Percentiles rank a stretch among this genome's conserved stretches.
phyloP scores from a whole-genome alignment of 2,797 vertebrate genomes.

The Sarcoramphus papa region DNA sequence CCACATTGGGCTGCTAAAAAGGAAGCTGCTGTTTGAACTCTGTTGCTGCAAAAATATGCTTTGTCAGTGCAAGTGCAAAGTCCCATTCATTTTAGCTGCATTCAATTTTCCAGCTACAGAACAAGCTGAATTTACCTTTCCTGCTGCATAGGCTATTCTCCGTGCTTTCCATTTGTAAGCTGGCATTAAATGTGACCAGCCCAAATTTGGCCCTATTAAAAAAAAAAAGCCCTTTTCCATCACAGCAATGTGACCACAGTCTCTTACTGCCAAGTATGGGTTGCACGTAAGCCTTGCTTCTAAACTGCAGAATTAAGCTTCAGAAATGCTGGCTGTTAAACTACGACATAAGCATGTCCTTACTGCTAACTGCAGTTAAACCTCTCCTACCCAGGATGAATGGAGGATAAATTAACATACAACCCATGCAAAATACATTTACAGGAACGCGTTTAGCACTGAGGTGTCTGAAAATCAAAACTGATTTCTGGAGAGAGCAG shows the following conservation, averaged over 20 bases:
- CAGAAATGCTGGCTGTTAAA: not conserved
- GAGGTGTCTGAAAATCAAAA: not conserved
- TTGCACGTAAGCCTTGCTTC: not conserved
- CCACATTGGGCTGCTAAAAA: not conserved
- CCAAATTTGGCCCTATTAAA: not conserved
- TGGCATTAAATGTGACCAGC: not conserved
- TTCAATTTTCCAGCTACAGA: not conserved
- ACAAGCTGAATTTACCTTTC: not conserved
- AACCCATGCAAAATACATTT: not conserved
- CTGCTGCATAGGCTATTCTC: not conserved
- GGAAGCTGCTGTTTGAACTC: not conserved
- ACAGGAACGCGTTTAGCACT: not conserved
- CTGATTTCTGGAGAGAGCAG: not conserved
- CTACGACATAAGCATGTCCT: accelerated
- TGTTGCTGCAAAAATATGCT: not conserved
- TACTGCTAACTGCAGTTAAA: not conserved
- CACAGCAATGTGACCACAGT: not conserved
- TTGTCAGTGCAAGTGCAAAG: not conserved
- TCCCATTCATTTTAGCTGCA: not conserved
- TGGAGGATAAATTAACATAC: not conserved
- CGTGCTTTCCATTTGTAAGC: not conserved
- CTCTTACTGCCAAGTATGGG: not conserved
- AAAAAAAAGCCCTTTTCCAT: not conserved
- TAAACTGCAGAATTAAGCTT: not conserved
- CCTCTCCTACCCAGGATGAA: not conserved